Percentiles rank a stretch among this genome's conserved stretches.
Conservation (phyloP, 2,888 invertebrate species). For the Brachypalpus laphriformis region DNA sequence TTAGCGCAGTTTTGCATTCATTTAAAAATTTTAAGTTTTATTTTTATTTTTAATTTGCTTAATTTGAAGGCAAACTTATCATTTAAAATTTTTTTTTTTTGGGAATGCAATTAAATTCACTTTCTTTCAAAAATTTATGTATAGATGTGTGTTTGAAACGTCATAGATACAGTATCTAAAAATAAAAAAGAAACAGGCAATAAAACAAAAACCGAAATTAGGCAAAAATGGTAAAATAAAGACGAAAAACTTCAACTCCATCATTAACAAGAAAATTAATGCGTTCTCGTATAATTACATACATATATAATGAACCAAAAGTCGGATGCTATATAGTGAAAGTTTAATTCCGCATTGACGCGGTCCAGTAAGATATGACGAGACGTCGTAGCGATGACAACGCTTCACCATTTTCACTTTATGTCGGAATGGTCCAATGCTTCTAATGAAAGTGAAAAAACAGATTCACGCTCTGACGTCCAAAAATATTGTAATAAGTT, state of each 20-base stretch:
- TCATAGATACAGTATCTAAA: conserved; percentile 22
- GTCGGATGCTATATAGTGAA: conserved; percentile 77
- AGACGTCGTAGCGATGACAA: neutral
- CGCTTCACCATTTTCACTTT: conserved; percentile 61
- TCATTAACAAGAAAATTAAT: conserved; percentile 55
- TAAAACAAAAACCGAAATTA: conserved; percentile 31
- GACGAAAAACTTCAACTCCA: conserved; percentile 16
- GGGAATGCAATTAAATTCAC: conserved; percentile 54
- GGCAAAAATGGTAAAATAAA: conserved; percentile 13
- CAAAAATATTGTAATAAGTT: conserved; percentile 57
- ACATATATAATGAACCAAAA: conserved; percentile 63
- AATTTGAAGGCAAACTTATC: conserved; percentile 42
- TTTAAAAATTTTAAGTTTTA: conserved; percentile 24
- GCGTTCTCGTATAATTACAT: conserved; percentile 60
- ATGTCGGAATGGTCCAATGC: conserved; percentile 65
- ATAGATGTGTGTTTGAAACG: neutral
- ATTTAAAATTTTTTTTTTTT: conserved; percentile 20
- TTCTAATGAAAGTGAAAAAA: conserved; percentile 81
- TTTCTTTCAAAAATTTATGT: conserved; percentile 50
- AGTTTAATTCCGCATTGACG: conserved; percentile 81
- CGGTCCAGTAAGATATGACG: conserved; percentile 78
- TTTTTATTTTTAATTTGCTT: conserved; percentile 15
- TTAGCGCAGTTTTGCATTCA: conserved; percentile 59
- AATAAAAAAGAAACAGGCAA: neutral
- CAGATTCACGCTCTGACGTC: conserved; percentile 46